Conservation (phyloP, 2,888 invertebrate genomes). For the Dryococelus australis region DNA sequence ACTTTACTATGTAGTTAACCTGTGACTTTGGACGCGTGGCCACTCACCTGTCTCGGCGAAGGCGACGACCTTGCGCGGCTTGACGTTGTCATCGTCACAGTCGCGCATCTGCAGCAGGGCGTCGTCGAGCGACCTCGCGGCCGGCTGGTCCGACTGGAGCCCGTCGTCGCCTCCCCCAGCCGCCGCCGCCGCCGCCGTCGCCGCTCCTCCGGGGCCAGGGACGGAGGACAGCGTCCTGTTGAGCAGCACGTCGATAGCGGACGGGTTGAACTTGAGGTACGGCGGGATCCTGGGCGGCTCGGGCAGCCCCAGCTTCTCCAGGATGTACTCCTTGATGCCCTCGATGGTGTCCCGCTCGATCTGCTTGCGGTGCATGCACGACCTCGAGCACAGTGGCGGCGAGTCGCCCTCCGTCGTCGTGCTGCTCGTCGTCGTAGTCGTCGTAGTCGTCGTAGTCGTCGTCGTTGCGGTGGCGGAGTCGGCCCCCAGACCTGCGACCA, state of each 20-base stretch:
- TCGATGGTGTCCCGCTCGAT: background rate
- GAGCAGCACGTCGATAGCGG: background rate
- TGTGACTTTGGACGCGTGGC: too few relatives aligned
- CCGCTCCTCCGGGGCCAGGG: background rate
- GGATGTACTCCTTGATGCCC: background rate
- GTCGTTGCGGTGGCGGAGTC: background rate
- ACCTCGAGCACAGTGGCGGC: background rate
- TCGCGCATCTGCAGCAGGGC: background rate
- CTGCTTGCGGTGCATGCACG: background rate
- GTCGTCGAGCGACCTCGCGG: background rate
- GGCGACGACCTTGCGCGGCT: background rate
- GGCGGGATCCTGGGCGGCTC: background rate
- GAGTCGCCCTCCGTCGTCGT: background rate
- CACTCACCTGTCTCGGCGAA: slow-evolving; percentile 4
- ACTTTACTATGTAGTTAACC: too few relatives aligned
- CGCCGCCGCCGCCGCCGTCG: too few relatives aligned
- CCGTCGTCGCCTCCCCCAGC: background rate
- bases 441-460: background rate
- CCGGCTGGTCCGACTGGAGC: background rate
- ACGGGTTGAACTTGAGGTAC: background rate
- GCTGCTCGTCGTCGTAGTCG: background rate
- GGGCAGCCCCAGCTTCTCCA: background rate
- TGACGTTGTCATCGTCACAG: background rate
- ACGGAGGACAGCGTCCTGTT: background rate
- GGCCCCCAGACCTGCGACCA: too few relatives aligned